phyloP scores from a whole-genome alignment of 2,888 invertebrate genomes.

The Drosophila vallismaia region DNA sequence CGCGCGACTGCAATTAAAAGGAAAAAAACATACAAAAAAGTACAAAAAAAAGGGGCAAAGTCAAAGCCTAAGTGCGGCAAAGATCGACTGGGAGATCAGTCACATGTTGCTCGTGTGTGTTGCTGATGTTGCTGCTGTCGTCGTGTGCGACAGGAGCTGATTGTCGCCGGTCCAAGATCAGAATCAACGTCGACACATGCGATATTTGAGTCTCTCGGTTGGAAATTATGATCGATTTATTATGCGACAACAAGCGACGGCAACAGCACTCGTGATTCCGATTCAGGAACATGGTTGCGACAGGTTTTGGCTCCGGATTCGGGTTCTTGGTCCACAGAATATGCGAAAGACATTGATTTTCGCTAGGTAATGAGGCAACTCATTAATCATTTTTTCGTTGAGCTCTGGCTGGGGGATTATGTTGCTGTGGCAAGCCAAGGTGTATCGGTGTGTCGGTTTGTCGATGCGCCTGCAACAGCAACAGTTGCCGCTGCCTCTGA shows the following conservation, averaged over 20 bases:
- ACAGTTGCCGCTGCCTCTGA: slow-evolving; percentile 49
- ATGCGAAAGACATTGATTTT: slow-evolving; percentile 79
- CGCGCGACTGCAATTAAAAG: slow-evolving; percentile 69
- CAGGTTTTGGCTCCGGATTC: slow-evolving; percentile 34
- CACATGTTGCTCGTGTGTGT: slow-evolving; percentile 24
- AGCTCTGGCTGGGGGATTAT: slow-evolving; percentile 71
- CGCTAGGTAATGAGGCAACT: slow-evolving; percentile 82
- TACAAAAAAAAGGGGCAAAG: slow-evolving; percentile 30
- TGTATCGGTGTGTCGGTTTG: slow-evolving; percentile 10
- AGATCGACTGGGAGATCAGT: slow-evolving; percentile 41
- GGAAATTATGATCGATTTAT: slow-evolving; percentile 81
- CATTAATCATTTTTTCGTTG: slow-evolving; percentile 81
- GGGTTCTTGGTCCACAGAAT: slow-evolving; percentile 58
- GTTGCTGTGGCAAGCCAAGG: slow-evolving; percentile 48
- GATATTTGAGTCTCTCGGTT: slow-evolving; percentile 58
- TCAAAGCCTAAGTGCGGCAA: slow-evolving; percentile 44
- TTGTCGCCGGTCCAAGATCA: slow-evolving; percentile 39
- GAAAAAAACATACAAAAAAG: slow-evolving; percentile 18
- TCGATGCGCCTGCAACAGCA: slow-evolving; percentile 28
- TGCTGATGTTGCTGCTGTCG: slow-evolving; percentile 22
- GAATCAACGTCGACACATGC: slow-evolving; percentile 51
- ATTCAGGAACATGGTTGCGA: slow-evolving; percentile 35
- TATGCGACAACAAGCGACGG: slow-evolving; percentile 56
- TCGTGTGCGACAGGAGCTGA: slow-evolving; percentile 66
- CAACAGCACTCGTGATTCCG: slow-evolving; percentile 21